Evolutionary conservation across 2,113 vertebrate species (phyloP).

Genomic region (Procavia capensis): DNA sequence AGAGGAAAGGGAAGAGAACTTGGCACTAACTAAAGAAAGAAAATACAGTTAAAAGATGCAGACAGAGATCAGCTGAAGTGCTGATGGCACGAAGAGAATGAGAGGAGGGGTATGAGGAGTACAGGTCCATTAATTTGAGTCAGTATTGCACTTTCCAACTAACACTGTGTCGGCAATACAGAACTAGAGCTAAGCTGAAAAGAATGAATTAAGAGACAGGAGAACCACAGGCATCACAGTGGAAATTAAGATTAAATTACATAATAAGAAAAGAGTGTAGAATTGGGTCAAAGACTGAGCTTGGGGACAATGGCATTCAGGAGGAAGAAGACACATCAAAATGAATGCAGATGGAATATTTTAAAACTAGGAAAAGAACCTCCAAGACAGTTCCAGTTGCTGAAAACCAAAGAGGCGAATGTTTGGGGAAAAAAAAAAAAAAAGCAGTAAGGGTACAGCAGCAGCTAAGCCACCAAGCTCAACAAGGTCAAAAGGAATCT

Average conservation of each 20-base stretch:
- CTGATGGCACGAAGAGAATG: background rate
- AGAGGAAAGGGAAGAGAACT: background rate
- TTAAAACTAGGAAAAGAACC: background rate
- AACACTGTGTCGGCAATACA: background rate
- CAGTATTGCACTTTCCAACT: background rate
- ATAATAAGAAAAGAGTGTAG: background rate
- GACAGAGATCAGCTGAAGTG: background rate
- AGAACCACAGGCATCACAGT: background rate
- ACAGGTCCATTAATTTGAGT: background rate
- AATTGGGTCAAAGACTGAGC: background rate
- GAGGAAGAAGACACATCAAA: background rate
- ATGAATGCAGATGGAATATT: background rate
- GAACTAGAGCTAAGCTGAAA: background rate
- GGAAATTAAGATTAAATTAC: background rate
- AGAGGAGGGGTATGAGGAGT: background rate
- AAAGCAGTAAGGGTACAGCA: background rate
- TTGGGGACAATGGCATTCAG: background rate
- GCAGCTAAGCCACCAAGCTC: background rate
- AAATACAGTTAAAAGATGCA: background rate
- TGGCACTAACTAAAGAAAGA: background rate
- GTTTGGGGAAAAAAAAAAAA: no score
- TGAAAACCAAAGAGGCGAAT: background rate
- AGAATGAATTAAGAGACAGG: background rate
- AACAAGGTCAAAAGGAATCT: constrained; percentile 26
- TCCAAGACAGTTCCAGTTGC: background rate